Conservation (phyloP, 2,888 invertebrate genomes). For the Polia nebulosa region DNA sequence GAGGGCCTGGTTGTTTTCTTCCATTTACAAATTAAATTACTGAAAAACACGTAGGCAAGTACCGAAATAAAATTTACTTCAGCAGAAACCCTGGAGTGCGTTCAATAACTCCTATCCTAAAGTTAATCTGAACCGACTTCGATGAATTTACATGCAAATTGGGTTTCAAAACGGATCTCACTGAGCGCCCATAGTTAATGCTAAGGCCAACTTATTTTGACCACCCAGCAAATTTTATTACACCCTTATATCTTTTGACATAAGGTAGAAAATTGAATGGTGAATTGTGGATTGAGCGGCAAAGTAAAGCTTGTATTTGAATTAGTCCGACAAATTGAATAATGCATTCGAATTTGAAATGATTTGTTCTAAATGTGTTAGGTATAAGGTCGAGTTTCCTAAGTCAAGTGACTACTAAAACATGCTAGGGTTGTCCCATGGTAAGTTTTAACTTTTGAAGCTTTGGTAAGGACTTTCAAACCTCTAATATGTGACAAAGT, state of each 20-base stretch:
- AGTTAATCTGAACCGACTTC: constrained; percentile 86
- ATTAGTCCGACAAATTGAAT: constrained; percentile 76
- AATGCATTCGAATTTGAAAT: constrained; percentile 64
- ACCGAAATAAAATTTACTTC: constrained; percentile 47
- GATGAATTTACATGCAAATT: constrained; percentile 89
- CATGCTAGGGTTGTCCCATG: constrained; percentile 48
- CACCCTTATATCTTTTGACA: not conserved
- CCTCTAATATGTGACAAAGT: constrained; percentile 74
- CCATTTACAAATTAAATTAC: constrained; percentile 26
- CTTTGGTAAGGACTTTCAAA: constrained; percentile 68
- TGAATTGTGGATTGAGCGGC: constrained; percentile 4
- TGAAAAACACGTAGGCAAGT: constrained; percentile 11
- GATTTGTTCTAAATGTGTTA: constrained; percentile 58
- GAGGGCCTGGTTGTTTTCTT: not conserved
- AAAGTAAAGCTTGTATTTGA: constrained; percentile 67
- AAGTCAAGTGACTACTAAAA: constrained; percentile 19
- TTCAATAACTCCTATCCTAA: constrained; percentile 78
- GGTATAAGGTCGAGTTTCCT: constrained; percentile 62
- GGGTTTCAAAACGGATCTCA: constrained; percentile 85
- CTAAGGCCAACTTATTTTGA: constrained; percentile 64
- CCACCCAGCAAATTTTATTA: not conserved
- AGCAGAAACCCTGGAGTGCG: constrained; percentile 61
- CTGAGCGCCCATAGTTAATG: constrained; percentile 84
- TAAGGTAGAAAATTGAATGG: constrained; percentile 59
- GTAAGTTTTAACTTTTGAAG: constrained; percentile 76